Conservation (phyloP, 2,797 vertebrate genomes). For the Pangasius larnaudii region DNA sequence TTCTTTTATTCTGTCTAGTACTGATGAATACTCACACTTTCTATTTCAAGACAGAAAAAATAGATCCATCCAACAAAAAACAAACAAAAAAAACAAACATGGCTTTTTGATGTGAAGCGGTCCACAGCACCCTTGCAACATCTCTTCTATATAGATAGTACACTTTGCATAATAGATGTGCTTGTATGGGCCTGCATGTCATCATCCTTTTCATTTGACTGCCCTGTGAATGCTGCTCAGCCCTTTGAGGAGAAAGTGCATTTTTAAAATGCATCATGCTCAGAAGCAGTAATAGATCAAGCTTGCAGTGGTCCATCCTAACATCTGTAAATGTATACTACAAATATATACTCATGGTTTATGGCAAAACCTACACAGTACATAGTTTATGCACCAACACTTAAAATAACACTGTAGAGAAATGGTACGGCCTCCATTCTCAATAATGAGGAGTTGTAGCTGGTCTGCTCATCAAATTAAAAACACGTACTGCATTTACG, state of each 20-base stretch:
- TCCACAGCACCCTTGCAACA: not conserved
- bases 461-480: not conserved
- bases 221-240: not conserved
- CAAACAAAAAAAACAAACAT: not conserved
- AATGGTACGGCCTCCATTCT: not conserved
- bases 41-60: not conserved
- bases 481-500: not conserved
- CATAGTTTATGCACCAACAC: not conserved
- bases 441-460: not conserved
- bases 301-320: not conserved
- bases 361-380: not conserved
- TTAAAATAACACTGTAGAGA: not conserved
- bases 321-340: not conserved
- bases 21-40: not conserved
- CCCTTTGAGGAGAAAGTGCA: constrained; percentile 9
- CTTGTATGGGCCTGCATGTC: constrained; percentile 14
- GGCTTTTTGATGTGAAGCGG: not conserved
- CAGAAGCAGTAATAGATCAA: not conserved
- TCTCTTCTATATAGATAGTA: not conserved
- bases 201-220: constrained; percentile 16
- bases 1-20: not conserved
- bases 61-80: not conserved
- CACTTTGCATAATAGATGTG: constrained; percentile 1
- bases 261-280: not conserved
- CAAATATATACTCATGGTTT: not conserved